A percentile compares a stretch with the other conserved stretches of the same genome.
phyloP scores from a whole-genome alignment of 1,140 invertebrate species.

The Lysiphlebus fabarum region DNA sequence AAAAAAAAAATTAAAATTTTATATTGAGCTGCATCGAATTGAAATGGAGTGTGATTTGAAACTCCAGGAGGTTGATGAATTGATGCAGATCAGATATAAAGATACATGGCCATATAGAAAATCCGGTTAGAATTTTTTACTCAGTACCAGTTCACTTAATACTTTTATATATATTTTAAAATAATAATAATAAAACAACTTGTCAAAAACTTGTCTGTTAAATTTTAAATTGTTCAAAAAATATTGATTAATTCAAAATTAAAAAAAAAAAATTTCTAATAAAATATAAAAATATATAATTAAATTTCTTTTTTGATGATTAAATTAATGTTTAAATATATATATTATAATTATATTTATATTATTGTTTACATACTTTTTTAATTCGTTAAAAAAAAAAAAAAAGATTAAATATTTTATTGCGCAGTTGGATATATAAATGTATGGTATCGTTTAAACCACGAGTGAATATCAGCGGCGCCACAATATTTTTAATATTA shows the following conservation, averaged over 20 bases:
- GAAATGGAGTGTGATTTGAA: constrained; percentile 12
- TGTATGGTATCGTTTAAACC: constrained; percentile 4
- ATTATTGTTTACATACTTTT: not conserved
- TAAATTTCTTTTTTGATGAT: not conserved
- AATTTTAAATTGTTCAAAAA: not conserved
- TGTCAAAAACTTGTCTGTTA: constrained; percentile 16
- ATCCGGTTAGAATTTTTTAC: constrained; percentile 13
- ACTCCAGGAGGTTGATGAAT: constrained; percentile 13
- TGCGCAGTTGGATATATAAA: too few species aligned
- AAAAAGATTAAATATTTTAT: not conserved
- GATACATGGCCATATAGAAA: constrained; percentile 12
- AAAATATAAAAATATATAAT: not conserved
- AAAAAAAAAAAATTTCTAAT: not conserved
- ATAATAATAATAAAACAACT: constrained; percentile 5
- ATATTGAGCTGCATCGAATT: constrained; percentile 9
- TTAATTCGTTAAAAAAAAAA: not conserved
- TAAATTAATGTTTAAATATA: not conserved
- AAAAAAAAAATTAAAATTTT: constrained; percentile 12
- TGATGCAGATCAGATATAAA: constrained; percentile 12
- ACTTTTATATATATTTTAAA: not conserved
- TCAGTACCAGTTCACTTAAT: too few species aligned
- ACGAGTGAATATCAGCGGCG: constrained; percentile 4
- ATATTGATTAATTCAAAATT: not conserved
- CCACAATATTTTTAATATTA: constrained; percentile 24
- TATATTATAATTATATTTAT: not conserved